Evolutionary conservation across 1,140 invertebrate species (phyloP).

Genomic region (Capitella teleta): DNA sequence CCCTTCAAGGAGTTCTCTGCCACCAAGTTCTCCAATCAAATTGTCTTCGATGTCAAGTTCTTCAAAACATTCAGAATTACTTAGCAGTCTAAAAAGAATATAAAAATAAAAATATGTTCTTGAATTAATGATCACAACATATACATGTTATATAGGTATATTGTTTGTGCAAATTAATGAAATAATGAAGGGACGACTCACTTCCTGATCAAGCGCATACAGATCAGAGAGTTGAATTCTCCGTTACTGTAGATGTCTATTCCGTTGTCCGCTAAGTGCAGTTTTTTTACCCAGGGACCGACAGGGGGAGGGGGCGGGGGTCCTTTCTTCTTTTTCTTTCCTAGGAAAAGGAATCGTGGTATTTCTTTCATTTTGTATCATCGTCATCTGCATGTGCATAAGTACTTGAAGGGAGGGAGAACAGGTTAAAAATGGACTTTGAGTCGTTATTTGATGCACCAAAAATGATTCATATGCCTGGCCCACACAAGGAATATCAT

Average conservation of each 20-base stretch:
- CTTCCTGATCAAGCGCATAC: conserved; percentile 1
- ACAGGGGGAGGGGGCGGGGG: conserved; percentile 27
- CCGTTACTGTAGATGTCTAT: too few relatives aligned
- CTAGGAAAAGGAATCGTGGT: neutral
- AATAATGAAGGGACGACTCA: too few relatives aligned
- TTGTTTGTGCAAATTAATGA: too few relatives aligned
- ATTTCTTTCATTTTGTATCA: neutral
- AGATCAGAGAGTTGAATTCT: too few relatives aligned
- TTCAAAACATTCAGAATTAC: conserved; percentile 18
- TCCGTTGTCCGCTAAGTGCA: conserved; percentile 40
- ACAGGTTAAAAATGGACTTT: too few relatives aligned
- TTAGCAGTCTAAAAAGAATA: conserved; percentile 14
- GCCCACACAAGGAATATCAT: too few relatives aligned
- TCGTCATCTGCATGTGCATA: too few relatives aligned
- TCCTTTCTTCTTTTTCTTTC: conserved; percentile 35
- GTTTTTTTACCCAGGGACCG: conserved; percentile 38
- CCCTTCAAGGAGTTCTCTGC: conserved; percentile 28
- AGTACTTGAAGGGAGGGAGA: too few relatives aligned
- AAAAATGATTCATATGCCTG: too few relatives aligned
- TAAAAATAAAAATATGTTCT: neutral
- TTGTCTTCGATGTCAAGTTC: conserved; percentile 40
- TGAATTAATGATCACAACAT: too few relatives aligned
- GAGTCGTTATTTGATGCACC: too few relatives aligned
- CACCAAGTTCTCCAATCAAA: conserved; percentile 36
- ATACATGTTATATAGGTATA: too few relatives aligned